Evolutionary conservation across 2,797 vertebrate species (phyloP), one percentile per base, ranked within the genome.

Genomic region (Etheostoma nigrum): DNA sequence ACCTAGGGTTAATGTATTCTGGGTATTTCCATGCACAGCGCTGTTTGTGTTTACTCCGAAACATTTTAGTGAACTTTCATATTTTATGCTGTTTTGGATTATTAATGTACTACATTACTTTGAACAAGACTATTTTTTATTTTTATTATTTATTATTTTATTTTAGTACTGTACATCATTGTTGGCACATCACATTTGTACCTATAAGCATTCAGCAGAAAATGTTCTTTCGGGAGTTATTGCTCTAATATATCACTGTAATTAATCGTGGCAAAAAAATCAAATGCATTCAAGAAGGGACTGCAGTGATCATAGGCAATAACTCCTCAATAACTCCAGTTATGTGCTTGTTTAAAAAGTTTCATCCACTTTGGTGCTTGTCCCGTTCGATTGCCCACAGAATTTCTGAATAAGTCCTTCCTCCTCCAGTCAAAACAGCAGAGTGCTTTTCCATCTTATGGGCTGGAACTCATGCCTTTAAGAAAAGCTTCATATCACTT

Each of bases 191-290:
- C 45, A 63, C 59, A 72, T 66, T 54, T 78, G 40, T 19, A 61
- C 47, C 23, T 74, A 42, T 74, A 79, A 36, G 45, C 72, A 71
- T 40, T 40, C 51, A 74, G 64, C 16, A 64, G 58, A 80, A 70
- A 79, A 67, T 21, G 25, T 36, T 74, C 60, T 53, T 52, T 18
- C 15, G 33, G 53, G 63, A 72, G 67, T 72, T 78, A 70, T 70
- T 68, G 66, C 79, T 74, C 58, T 40, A 66, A 70, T 86, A 74
- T 47, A 74, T 86, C 79, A 78, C 19, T 36, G 62, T 66, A 83
- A 86, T 85, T 79, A 86, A 81, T 84, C 68, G 70, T 75, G 77
- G 67, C 27, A 72, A 84, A 88, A 85, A 53, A 69, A 76, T 83
- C 49, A 71, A 72, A 83, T 66, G 47, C 69, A 64, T 66, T 60